phyloP scores from a whole-genome alignment of 1,140 invertebrate genomes.

The Drosophila lacertosa region DNA sequence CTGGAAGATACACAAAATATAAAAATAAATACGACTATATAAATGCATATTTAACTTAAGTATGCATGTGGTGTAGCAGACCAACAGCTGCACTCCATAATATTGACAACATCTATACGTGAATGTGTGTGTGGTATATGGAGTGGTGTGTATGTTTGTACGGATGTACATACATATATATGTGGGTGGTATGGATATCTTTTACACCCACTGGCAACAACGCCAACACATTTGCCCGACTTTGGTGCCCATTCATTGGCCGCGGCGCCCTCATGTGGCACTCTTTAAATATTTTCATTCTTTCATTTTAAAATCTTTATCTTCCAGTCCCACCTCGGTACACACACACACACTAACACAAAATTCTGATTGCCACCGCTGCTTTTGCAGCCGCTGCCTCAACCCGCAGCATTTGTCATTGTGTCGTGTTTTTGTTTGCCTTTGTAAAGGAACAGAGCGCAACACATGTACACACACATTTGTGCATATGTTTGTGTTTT shows the following conservation, averaged over 20 bases:
- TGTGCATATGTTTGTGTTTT: conserved; percentile 38
- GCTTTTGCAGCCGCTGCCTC: conserved; percentile 24
- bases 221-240: conserved; percentile 39
- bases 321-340: conserved; percentile 27
- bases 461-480: conserved; percentile 56
- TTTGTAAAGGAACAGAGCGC: conserved; percentile 52
- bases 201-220: conserved; percentile 32
- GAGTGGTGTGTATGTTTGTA: background rate
- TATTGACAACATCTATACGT: conserved; percentile 8
- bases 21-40: conserved; percentile 56
- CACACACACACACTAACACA: conserved; percentile 39
- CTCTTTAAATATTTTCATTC: conserved; percentile 44
- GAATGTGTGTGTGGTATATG: background rate
- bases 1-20: conserved; percentile 63
- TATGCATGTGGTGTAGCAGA: conserved; percentile 40
- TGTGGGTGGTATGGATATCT: conserved; percentile 41
- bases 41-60: conserved; percentile 51
- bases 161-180: conserved; percentile 1
- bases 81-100: conserved; percentile 49
- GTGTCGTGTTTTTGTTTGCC: conserved; percentile 50
- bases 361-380: conserved; percentile 49
- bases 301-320: conserved; percentile 49
- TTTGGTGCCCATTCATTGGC: conserved; percentile 34
- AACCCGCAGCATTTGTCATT: conserved; percentile 48
- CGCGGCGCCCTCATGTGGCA: conserved; percentile 41